Evolutionary conservation across 2,113 vertebrate genomes (phyloP).

Genomic region (Hemichromis elongatus): DNA sequence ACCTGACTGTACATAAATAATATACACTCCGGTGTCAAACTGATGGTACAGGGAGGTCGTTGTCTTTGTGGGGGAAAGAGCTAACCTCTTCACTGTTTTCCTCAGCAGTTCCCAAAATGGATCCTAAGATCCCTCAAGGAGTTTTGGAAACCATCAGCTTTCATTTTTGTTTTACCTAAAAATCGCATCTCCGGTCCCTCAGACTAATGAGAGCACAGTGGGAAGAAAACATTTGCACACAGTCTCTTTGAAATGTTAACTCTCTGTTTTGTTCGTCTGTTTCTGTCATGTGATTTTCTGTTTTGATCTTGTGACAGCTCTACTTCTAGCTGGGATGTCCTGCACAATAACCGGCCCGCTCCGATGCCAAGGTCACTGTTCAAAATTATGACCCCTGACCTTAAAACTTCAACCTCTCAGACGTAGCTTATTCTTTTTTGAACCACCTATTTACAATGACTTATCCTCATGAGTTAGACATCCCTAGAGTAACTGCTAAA

Average conservation of each 20-base stretch:
- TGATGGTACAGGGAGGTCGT: background rate
- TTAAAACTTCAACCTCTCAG: background rate
- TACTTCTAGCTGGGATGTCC: constrained; percentile 78
- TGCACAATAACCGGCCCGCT: constrained; percentile 67
- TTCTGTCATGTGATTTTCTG: constrained; percentile 46
- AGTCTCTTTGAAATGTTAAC: constrained; percentile 2
- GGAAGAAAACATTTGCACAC: background rate
- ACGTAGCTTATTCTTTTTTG: background rate
- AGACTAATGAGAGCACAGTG: background rate
- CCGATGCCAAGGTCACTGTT: constrained; percentile 64
- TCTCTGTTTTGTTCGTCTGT: background rate
- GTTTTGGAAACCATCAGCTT: constrained; percentile 18
- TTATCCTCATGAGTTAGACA: background rate
- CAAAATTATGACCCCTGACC: constrained; percentile 38
- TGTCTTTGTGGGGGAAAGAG: background rate
- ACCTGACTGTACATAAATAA: too few relatives aligned
- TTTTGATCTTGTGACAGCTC: constrained; percentile 68
- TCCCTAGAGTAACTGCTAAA: background rate
- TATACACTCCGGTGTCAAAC: background rate
- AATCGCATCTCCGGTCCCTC: background rate
- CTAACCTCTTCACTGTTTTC: background rate
- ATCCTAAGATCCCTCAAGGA: background rate
- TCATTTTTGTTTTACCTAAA: background rate
- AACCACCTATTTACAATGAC: background rate
- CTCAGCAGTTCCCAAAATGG: background rate